These are phyloP conservation scores for Lagria hirta DNA, from an alignment of 2,888 invertebrate genomes.

Conservation along the genomic window DNA sequence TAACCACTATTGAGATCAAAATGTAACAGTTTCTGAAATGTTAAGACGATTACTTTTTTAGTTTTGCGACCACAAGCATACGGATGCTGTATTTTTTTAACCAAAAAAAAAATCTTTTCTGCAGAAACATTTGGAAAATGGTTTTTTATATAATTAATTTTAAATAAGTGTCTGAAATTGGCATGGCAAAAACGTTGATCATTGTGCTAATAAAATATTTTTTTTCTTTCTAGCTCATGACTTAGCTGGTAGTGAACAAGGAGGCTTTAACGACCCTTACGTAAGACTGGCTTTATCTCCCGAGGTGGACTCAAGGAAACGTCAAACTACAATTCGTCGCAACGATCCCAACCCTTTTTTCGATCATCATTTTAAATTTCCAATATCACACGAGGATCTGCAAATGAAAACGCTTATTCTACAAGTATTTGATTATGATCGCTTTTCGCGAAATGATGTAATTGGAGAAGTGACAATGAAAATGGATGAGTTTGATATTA, in stretches of 20 bases:
- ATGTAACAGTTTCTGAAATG: too few species aligned
- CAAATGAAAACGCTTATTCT: conserved; percentile 74
- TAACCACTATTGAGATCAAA: too few species aligned
- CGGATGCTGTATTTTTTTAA: too few species aligned
- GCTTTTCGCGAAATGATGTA: conserved; percentile 85
- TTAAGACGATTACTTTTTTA: too few species aligned
- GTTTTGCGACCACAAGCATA: too few species aligned
- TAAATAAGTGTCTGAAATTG: too few species aligned
- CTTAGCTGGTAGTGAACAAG: conserved; percentile 79
- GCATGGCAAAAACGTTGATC: too few species aligned
- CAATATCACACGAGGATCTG: conserved; percentile 84
- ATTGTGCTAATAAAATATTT: too few species aligned
- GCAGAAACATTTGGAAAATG: too few species aligned
- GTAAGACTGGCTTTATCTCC: conserved; percentile 78
- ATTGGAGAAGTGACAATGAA: conserved; percentile 79
- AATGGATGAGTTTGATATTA: conserved; percentile 76
- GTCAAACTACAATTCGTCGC: conserved; percentile 82
- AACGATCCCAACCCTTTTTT: conserved; percentile 86
- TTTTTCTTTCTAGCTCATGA: conserved; percentile 67
- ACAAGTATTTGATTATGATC: conserved; percentile 69
- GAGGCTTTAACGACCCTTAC: conserved; percentile 89
- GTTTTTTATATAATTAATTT: too few species aligned
- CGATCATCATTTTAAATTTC: conserved; percentile 91
- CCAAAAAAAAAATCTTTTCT: too few species aligned
- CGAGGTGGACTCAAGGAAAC: conserved; percentile 79